phyloP scores from a whole-genome alignment of 2,888 invertebrate species.

The Coenonympha glycerion region DNA sequence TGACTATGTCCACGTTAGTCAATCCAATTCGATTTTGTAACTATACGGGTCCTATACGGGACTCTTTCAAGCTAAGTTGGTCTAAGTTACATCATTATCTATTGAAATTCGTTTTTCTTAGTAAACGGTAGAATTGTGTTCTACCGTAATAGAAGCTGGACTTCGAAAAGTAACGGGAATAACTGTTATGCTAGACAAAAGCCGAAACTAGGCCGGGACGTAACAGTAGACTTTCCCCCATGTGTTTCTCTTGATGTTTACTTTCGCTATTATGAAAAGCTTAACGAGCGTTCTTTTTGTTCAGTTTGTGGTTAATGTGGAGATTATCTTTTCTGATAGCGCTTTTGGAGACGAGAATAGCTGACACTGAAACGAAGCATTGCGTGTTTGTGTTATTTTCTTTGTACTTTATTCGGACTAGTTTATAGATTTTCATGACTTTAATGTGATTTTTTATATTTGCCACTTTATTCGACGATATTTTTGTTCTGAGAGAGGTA shows the following conservation, averaged over 20 bases:
- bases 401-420: neutral
- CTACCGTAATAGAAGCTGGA: too few relatives aligned
- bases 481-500: too few relatives aligned
- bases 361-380: neutral
- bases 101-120: too few relatives aligned
- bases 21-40: too few relatives aligned
- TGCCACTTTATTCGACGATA: too few relatives aligned
- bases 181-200: conserved; percentile 12
- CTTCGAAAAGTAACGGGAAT: conserved; percentile 4
- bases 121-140: too few relatives aligned
- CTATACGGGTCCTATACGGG: too few relatives aligned
- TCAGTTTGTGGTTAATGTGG: conserved; percentile 16
- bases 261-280: conserved; percentile 22
- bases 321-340: conserved; percentile 16
- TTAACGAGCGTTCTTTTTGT: conserved; percentile 16
- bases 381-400: neutral
- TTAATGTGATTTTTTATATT: too few relatives aligned
- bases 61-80: too few relatives aligned
- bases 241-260: conserved; percentile 18
- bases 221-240: conserved; percentile 9
- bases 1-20: too few relatives aligned
- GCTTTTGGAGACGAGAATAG: neutral
- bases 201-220: conserved; percentile 7
- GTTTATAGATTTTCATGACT: too few relatives aligned
- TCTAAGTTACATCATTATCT: too few relatives aligned